phyloP scores from a whole-genome alignment of 2,888 invertebrate genomes.

The Cryptocephalus moraei region DNA sequence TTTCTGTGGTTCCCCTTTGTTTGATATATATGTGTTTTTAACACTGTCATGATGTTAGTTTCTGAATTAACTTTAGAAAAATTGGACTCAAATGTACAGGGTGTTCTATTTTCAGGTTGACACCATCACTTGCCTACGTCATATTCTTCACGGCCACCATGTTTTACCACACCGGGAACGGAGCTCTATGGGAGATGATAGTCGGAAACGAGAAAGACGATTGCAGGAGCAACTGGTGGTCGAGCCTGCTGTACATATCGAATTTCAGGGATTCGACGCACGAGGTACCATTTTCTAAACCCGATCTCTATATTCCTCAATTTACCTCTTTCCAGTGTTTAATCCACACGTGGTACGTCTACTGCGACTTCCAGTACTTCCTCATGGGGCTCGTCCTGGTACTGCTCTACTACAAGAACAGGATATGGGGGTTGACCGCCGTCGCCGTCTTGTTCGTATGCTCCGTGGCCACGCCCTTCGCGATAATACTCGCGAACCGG shows the following conservation, averaged over 20 bases:
- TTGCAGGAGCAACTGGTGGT: slow-evolving; percentile 53
- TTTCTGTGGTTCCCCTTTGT: too few relatives aligned
- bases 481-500: slow-evolving; percentile 40
- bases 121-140: slow-evolving; percentile 45
- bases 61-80: too few relatives aligned
- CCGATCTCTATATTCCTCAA: too few relatives aligned
- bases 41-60: too few relatives aligned
- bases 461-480: slow-evolving; percentile 42
- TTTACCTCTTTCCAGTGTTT: slow-evolving; percentile 45
- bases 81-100: too few relatives aligned
- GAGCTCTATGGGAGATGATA: slow-evolving; percentile 48
- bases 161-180: slow-evolving; percentile 45
- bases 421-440: slow-evolving; percentile 33
- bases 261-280: slow-evolving; percentile 48
- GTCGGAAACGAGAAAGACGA: slow-evolving; percentile 40
- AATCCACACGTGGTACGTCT: slow-evolving; percentile 56
- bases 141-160: slow-evolving; percentile 47
- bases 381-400: slow-evolving; percentile 43
- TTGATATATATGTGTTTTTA: too few relatives aligned
- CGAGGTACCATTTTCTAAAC: slow-evolving; percentile 38
- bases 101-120: slow-evolving; percentile 18
- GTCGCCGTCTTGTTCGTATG: slow-evolving; percentile 31
- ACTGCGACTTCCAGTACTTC: slow-evolving; percentile 61
- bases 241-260: slow-evolving; percentile 47
- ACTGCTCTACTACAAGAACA: slow-evolving; percentile 36